Evolutionary conservation across 2,797 vertebrate species (phyloP), one percentile per base, ranked within the genome.

Genomic region (Fundulus diaphanus): DNA sequence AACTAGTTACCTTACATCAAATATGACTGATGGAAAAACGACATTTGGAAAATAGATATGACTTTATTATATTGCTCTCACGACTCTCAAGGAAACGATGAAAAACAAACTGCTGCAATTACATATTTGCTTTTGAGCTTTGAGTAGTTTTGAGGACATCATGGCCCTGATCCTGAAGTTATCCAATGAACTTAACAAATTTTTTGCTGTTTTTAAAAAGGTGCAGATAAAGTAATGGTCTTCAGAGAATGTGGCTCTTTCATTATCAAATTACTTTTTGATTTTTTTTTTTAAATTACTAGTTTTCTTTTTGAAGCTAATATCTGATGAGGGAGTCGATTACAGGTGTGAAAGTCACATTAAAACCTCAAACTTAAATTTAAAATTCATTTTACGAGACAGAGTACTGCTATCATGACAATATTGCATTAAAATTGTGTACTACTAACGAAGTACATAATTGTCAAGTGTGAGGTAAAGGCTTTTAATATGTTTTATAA

Each of bases 271-370:
- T 63, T 46, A 42, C 37, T n/a, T n/a, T n/a, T n/a, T n/a, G n/a
- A n/a, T n/a, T n/a, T n/a, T n/a, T n/a, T n/a, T n/a, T n/a, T n/a
- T n/a, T n/a, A n/a, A n/a, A n/a, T n/a, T n/a, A n/a, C n/a, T n/a
- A 44, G 33, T 9, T 80, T 61, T 81, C 63, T 74, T 68, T 69
- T 71, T 66, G 22, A 78, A 83, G 79, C n/a, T 7, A 65, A 66
- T 78, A 77, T 80, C 75, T 73, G 7, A 82, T 87, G 12, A 76
- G 73, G 72, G 57, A 89, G 83, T 85, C 77, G 83, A 89, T 72
- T 83, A 72, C 44, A 3, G n/a, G 75, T 85, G 86, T 91, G 80
- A 89, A 76, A 85, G 24, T 27, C 37, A 66, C 15, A 27, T 66
- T 7, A 66, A 22, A 42, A 42, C 24, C 24, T 27, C n/a, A 13